Evolutionary conservation across 2,797 vertebrate genomes (phyloP), one percentile per base, ranked within the genome.

Genomic region (Cynodonichthys magdalenae): DNA sequence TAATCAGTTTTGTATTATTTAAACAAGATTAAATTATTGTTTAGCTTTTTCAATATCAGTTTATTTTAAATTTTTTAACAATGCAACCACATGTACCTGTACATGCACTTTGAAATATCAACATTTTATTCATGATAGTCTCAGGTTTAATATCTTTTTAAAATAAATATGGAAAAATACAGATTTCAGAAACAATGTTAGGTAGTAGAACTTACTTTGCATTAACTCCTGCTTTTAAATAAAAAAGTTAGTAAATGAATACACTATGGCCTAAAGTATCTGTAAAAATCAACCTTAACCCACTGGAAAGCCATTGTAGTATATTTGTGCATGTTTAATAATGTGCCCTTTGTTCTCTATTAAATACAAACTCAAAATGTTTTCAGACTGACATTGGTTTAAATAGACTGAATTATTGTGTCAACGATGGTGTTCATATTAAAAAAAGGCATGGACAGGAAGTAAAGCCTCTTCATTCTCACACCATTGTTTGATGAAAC

Each of bases 401-500:
- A 4, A 1, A 9, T 45, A 1, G 2, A 18, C n/a, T 18, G 12
- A 42, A 52, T 14, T 15, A 2, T 4, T 2, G 11, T 28, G 4
- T 10, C 6, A 45, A 71, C 15, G 0, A 9, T 9, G 6, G 31
- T 19, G 24, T 15, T 63, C 17, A 28, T 19, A 11, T n/a, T 53
- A 36, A 44, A 59, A 27, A 34, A 3, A 48, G 19, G 15, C 15
- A 11, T 29, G 62, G 39, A 56, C 6, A 19, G 15, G 9, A 18
- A 75, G 8, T 27, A 67, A 55, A 51, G 44, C n/a, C 24, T 6
- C 29, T 57, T 29, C 52, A 9, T 53, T 15, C 58, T 69, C 15
- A 57, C 61, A 53, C 57, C 27, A 45, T n/a, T 17, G 39, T 60
- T 19, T 74, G 39, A 45, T 29, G 5, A 74, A 53, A 47, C n/a